Evolutionary conservation across 2,797 vertebrate species (phyloP).

Genomic region (Artibeus jamaicensis): DNA sequence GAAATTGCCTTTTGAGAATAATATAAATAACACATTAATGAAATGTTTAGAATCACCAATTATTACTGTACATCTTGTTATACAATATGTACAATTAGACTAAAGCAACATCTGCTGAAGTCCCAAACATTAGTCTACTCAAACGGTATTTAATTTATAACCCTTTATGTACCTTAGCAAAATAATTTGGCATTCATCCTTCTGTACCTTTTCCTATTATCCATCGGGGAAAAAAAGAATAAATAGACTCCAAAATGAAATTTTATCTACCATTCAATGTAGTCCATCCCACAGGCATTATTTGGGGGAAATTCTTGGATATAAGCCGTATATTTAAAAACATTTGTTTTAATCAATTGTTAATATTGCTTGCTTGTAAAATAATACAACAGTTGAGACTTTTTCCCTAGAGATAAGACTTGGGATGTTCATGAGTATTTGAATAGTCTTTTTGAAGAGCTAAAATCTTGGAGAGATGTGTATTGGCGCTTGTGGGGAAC

Average conservation of each 20-base stretch:
- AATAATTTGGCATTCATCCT: constrained; percentile 2
- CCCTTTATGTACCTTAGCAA: neutral
- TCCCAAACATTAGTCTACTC: neutral
- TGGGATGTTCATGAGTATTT: constrained; percentile 96
- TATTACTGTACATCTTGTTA: neutral
- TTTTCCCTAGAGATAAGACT: constrained; percentile 89
- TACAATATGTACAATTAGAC: neutral
- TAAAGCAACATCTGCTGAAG: neutral
- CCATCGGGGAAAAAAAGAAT: neutral
- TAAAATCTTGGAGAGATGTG: constrained; percentile 96
- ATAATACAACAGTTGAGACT: constrained; percentile 17
- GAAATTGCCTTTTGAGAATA: constrained; percentile 30
- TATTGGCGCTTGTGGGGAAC: constrained; percentile 98
- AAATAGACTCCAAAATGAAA: constrained; percentile 6
- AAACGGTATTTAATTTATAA: neutral
- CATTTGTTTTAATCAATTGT: constrained; percentile 28
- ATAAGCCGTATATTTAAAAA: constrained; percentile 11
- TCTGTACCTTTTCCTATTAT: neutral
- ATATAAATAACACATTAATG: neutral
- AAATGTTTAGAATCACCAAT: constrained; percentile 10
- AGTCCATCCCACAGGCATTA: neutral
- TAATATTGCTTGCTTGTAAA: constrained; percentile 35
- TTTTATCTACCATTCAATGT: neutral
- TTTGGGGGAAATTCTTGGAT: neutral
- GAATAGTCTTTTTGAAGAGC: constrained; percentile 90